phyloP scores from a whole-genome alignment of 2,888 invertebrate genomes.

The Coelogynopora nodosa region DNA sequence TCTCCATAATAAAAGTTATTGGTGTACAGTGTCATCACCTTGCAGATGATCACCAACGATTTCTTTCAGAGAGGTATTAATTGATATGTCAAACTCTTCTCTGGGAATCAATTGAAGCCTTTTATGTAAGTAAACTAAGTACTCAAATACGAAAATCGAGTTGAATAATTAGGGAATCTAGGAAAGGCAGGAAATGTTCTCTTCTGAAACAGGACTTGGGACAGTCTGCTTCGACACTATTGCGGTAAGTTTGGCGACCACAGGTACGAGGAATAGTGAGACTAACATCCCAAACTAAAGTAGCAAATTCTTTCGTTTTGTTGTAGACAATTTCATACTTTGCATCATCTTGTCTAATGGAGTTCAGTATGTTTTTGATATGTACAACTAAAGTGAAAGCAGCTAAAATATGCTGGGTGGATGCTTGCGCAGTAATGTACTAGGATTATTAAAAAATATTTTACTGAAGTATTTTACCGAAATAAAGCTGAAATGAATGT shows the following conservation, averaged over 20 bases:
- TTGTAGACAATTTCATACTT: not conserved
- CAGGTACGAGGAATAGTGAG: not conserved
- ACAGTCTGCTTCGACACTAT: not conserved
- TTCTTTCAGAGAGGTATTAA: not conserved
- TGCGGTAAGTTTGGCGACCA: not conserved
- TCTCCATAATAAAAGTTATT: not conserved
- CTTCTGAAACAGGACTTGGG: not conserved
- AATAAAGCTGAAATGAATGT: not conserved
- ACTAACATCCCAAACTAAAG: not conserved
- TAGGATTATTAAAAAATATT: not conserved
- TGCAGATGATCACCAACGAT: not conserved
- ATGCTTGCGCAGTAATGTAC: not conserved
- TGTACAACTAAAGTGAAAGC: not conserved
- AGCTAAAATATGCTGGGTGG: not conserved
- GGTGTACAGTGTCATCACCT: not conserved
- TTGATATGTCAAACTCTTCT: not conserved
- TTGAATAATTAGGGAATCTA: not conserved
- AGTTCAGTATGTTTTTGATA: not conserved
- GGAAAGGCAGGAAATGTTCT: not conserved
- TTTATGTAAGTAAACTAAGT: not conserved
- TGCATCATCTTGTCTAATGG: not conserved
- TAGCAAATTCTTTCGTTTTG: not conserved
- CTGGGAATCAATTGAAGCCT: not conserved
- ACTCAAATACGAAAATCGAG: not conserved
- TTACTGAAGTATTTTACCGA: not conserved